Base-by-base conservation (phyloP, 2,888 invertebrate genomes). In the Acanthosoma haemorrhoidale region DNA sequence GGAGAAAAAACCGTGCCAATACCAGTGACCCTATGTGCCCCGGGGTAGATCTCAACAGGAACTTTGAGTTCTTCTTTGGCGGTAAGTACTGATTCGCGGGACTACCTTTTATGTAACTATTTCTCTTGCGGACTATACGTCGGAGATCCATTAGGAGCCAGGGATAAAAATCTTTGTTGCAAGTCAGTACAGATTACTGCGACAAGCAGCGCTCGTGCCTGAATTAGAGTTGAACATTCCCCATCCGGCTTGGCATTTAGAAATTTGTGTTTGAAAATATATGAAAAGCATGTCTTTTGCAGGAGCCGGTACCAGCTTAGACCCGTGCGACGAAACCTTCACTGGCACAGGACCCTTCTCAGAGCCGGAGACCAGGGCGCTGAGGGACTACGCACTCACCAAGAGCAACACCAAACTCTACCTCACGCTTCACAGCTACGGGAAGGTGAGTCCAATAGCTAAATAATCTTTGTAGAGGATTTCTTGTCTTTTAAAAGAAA, bases 21-120 rank as follows among this genome's bases (percentile, higher is more conserved):
- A 78, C 71, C 75, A 51, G 41, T 15, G 70, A 73, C 38, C 69
- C 70, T 2, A 18, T 39, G 15, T 82, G 82, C 75, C 70, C 74
- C 3, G 82, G 83, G 13, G 80, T 79, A 2, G 82, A 83, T 74
- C 80, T 80, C 4, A 83, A 83, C 77, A 75, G 82, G 71, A 83
- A 83, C 76, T 83, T 80, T 77, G 80, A 78, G 61, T 77, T 77
- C 69, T 77, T 80, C 60, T 83, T 76, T 75, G 70, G 77, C 75
- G 71, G 79, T 76, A 69, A 64, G 61, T 25, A 6, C 11, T 18
- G 13, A 21, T n/a, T n/a, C n/a, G n/a, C n/a, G n/a, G n/a, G n/a
- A n/a, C n/a, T n/a, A n/a, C n/a, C n/a, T n/a, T n/a, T n/a, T n/a
- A n/a, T n/a, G n/a, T n/a, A n/a, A n/a, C n/a, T n/a, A n/a, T n/a